These are phyloP conservation scores for Drosophila prolongata DNA, from an alignment of 2,888 invertebrate genomes.

Conservation along the genomic window DNA sequence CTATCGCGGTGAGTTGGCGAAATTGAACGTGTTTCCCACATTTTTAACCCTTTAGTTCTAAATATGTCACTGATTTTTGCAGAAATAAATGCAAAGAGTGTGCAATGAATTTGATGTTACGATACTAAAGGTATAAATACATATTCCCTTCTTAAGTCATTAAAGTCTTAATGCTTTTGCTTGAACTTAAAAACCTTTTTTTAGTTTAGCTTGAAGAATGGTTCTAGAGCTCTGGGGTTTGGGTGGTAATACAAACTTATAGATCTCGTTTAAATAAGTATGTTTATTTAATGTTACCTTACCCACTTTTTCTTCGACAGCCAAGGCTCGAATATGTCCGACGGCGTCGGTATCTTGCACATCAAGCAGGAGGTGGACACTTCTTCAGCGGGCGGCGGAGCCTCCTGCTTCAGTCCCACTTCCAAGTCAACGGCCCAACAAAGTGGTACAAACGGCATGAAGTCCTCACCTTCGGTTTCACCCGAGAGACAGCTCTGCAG, in stretches of 20 bases:
- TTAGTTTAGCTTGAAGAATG: too few species aligned
- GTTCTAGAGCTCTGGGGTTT: too few species aligned
- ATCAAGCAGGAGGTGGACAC: slow-evolving; percentile 83
- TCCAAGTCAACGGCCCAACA: slow-evolving; percentile 60
- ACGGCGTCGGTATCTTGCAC: slow-evolving; percentile 77
- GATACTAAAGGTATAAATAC: background rate
- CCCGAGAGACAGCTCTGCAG: slow-evolving; percentile 96
- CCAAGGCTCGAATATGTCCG: slow-evolving; percentile 70
- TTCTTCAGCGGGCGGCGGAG: slow-evolving; percentile 61
- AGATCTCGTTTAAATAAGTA: too few species aligned
- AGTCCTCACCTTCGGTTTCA: slow-evolving; percentile 84
- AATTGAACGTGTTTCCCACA: slow-evolving; percentile 50
- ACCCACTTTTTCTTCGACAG: background rate
- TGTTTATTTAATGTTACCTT: too few species aligned
- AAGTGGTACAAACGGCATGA: slow-evolving; percentile 69
- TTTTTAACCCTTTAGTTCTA: slow-evolving; percentile 35
- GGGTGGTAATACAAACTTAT: too few species aligned
- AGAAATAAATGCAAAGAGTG: background rate
- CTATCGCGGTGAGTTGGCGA: slow-evolving; percentile 37
- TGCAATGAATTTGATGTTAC: too few species aligned
- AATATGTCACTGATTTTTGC: background rate
- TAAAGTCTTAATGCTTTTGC: too few species aligned
- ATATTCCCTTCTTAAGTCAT: background rate
- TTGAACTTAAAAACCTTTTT: too few species aligned
- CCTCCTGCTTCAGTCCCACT: slow-evolving; percentile 80